Base-by-base conservation (phyloP, 2,797 vertebrate genomes). In the Diglossa cyanea region DNA sequence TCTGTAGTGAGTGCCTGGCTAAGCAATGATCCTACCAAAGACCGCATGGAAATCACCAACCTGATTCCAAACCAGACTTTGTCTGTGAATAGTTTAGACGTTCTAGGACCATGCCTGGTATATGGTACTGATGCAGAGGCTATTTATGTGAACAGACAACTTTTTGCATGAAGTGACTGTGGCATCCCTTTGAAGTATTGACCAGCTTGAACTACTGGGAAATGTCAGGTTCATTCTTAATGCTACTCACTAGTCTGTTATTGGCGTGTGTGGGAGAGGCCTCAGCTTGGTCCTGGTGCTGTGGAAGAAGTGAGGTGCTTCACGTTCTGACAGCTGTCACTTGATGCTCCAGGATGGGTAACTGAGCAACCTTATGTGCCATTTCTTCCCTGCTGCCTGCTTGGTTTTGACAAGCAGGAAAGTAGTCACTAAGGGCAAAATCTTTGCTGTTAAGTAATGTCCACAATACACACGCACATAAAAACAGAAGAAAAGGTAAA, bases 111-210 rank as follows among this genome's bases (percentile, higher is more conserved):
- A 40, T 99, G 98, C 97, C 98, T 99, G 31, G 98, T 99, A 14
- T 99, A 99, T 63, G 99, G 99, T 88, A 99, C 99, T 18, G 99
- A 99, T 7, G 98, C 98, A 84, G 99, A 99, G 96, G 99, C 99
- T 23, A 98, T 99, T 96, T 99, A 99, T 80, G 98, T 99, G 84
- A 98, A 99, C 94, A 99, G 98, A 97, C 98, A 98, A 35, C 96
- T 98, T 71, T 97, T 98, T 93, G 93, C 97, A 45, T 98, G 94
- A 97, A 86, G 70, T 18, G 24, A 47, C 55, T 81, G 6, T 17
- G 13, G 39, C 39, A 28, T 75, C 37, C 17, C 60, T 53, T 55
- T 23, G 42, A 76, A 91, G 65, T 61, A 28, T 23, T 45, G 57
- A 42, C 54, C 86, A 70, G 19, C 50, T 65, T 54, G 68, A 91